Percentiles rank a stretch among this genome's conserved stretches.
Conservation (phyloP, 2,888 invertebrate genomes). For the Horisme vitalbata region DNA sequence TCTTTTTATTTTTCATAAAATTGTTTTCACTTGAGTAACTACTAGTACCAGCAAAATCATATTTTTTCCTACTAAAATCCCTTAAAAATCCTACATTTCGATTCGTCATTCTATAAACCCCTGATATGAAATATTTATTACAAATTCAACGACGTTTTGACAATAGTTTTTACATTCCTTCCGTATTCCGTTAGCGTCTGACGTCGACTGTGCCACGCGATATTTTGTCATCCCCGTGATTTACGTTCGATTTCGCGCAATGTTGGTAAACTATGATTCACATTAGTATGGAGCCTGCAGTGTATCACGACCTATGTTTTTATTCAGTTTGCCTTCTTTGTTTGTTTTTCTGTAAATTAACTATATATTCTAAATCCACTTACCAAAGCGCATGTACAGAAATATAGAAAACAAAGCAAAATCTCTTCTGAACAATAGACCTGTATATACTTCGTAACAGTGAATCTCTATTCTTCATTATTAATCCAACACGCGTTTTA, state of each 20-base stretch:
- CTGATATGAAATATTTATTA: constrained; percentile 31
- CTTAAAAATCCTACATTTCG: not conserved
- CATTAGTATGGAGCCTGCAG: constrained; percentile 39
- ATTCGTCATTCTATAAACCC: constrained; percentile 21
- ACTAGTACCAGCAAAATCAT: too few relatives aligned
- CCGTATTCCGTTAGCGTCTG: constrained; percentile 25
- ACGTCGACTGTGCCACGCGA: constrained; percentile 29
- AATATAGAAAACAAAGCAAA: too few relatives aligned
- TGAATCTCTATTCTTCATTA: too few relatives aligned
- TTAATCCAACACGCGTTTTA: not conserved
- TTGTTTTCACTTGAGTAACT: too few relatives aligned
- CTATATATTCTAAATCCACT: too few relatives aligned
- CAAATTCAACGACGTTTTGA: constrained; percentile 23
- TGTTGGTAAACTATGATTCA: constrained; percentile 17
- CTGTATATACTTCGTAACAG: too few relatives aligned
- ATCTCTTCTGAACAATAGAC: too few relatives aligned
- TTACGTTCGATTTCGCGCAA: constrained; percentile 53
- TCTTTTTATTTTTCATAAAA: too few relatives aligned
- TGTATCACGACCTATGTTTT: constrained; percentile 27
- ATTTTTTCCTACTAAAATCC: too few relatives aligned
- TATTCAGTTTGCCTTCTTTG: not conserved
- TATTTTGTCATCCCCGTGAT: constrained; percentile 58
- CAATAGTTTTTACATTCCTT: constrained; percentile 30
- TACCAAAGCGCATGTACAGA: too few relatives aligned
- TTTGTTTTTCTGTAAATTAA: too few relatives aligned